phyloP scores from a whole-genome alignment of 2,888 invertebrate species.

The Digitonthophagus gazella region DNA sequence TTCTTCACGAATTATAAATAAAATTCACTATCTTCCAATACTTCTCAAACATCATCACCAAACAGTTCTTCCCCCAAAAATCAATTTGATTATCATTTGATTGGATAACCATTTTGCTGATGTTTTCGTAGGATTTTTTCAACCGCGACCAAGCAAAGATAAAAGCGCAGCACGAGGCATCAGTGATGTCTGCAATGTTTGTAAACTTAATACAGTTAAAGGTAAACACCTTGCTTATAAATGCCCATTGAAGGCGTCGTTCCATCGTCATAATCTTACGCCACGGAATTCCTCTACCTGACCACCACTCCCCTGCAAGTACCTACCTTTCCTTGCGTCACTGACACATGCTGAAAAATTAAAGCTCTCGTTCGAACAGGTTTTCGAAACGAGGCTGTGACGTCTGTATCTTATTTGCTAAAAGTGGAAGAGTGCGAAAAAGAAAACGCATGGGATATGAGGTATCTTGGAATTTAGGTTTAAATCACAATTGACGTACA shows the following conservation, averaged over 20 bases:
- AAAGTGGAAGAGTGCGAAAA: neutral
- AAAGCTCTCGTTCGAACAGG: neutral
- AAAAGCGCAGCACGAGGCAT: conserved; percentile 1
- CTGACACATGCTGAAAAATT: neutral
- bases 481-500: neutral
- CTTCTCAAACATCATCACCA: neutral
- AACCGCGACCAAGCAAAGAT: conserved; percentile 1
- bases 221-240: neutral
- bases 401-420: neutral
- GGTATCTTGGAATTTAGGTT: neutral
- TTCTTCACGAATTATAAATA: neutral
- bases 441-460: neutral
- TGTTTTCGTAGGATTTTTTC: neutral
- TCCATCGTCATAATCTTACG: neutral
- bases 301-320: neutral
- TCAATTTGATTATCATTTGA: neutral
- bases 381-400: neutral
- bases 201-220: neutral
- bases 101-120: neutral
- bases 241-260: neutral
- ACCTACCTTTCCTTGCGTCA: neutral
- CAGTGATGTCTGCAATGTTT: neutral
- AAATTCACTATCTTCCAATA: neutral
- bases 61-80: neutral
- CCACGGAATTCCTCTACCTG: neutral